Conservation (phyloP, 1,140 invertebrate species). For the Lepidurus packardi region DNA sequence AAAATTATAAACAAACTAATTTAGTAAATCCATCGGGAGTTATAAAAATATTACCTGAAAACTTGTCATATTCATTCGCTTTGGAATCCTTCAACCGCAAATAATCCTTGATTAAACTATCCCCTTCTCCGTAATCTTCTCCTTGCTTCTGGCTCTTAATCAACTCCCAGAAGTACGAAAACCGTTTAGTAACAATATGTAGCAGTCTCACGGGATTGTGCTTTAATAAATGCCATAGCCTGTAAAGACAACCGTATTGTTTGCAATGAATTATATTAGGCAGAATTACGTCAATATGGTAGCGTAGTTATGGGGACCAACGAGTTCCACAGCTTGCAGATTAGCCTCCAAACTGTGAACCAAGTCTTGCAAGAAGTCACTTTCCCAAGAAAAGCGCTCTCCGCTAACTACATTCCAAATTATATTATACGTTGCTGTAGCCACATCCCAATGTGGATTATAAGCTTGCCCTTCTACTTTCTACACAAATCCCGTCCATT, state of each 20-base stretch:
- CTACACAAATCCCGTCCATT: not conserved
- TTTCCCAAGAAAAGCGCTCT: constrained; percentile 32
- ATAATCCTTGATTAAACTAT: constrained; percentile 29
- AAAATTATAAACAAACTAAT: not conserved
- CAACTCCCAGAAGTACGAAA: constrained; percentile 28
- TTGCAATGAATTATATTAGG: not conserved
- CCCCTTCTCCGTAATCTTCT: constrained; percentile 1
- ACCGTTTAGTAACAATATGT: constrained; percentile 22
- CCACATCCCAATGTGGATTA: constrained; percentile 29
- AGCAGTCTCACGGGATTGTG: constrained; percentile 23
- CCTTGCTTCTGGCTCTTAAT: constrained; percentile 16
- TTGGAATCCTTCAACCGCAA: not conserved
- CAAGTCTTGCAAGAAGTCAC: constrained; percentile 24
- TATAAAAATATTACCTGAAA: constrained; percentile 26
- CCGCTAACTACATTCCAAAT: constrained; percentile 34
- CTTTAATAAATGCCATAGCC: constrained; percentile 22
- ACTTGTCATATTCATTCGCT: not conserved
- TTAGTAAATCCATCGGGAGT: not conserved
- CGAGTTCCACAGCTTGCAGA: constrained; percentile 33
- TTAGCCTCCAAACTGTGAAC: constrained; percentile 33
- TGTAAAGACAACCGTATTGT: not conserved
- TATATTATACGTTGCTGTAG: constrained; percentile 31
- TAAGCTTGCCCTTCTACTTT: constrained; percentile 24
- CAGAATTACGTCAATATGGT: constrained; percentile 31
- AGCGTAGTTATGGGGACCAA: constrained; percentile 33